phyloP scores from a whole-genome alignment of 1,140 invertebrate species.

The Dinoponera quadriceps region DNA sequence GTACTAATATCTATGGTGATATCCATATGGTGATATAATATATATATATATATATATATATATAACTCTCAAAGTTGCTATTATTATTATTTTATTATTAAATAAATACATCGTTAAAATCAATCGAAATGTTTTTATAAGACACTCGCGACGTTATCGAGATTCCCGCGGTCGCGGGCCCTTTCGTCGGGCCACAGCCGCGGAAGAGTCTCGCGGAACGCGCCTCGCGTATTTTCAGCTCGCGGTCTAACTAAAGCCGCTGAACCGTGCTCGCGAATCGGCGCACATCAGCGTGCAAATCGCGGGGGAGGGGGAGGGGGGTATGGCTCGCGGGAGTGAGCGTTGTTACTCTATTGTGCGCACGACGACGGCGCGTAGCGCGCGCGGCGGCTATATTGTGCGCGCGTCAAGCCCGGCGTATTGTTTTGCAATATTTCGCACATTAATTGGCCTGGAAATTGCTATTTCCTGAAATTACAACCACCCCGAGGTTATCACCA shows the following conservation, averaged over 20 bases:
- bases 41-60: too few relatives aligned
- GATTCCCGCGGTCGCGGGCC: too few relatives aligned
- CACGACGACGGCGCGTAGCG: slow-evolving; percentile 6
- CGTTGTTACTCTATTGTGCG: slow-evolving; percentile 36
- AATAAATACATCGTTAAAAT: too few relatives aligned
- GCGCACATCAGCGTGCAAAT: background rate
- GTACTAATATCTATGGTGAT: too few relatives aligned
- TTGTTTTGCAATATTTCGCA: slow-evolving; percentile 80
- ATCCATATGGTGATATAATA: too few relatives aligned
- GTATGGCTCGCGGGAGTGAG: background rate
- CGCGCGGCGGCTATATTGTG: slow-evolving; percentile 68
- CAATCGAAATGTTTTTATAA: too few relatives aligned
- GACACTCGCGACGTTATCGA: too few relatives aligned
- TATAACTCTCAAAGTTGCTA: too few relatives aligned
- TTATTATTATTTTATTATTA: too few relatives aligned
- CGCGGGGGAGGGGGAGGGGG: too few relatives aligned
- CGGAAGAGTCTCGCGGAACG: too few relatives aligned
- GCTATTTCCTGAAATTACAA: slow-evolving; percentile 75
- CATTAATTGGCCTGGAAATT: slow-evolving; percentile 80
- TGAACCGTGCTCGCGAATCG: slow-evolving; percentile 12
- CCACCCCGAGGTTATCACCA: slow-evolving; percentile 46
- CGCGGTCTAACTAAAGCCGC: slow-evolving; percentile 13
- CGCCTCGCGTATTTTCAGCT: background rate
- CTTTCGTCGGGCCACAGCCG: too few relatives aligned
- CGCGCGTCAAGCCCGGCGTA: slow-evolving; percentile 68